Percentiles rank a stretch among this genome's conserved stretches.
These are phyloP conservation scores for Yponomeuta cagnagella DNA, from an alignment of 2,888 invertebrate species.

Conservation along the genomic window DNA sequence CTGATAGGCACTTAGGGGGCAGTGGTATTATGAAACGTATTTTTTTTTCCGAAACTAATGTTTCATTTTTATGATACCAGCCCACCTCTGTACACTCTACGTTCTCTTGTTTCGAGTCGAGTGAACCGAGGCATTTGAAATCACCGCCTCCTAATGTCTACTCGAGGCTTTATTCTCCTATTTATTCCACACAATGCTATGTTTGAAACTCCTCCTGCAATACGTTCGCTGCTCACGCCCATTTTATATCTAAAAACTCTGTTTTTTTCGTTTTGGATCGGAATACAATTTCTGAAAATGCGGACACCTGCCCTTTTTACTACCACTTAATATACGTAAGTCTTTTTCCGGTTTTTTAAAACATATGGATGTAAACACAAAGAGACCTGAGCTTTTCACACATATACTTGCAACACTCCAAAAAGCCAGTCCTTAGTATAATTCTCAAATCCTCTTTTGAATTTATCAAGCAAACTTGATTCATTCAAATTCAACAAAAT, in stretches of 20 bases:
- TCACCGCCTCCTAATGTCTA: neutral
- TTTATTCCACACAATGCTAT: neutral
- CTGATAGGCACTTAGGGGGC: too few relatives aligned
- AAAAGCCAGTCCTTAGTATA: too few relatives aligned
- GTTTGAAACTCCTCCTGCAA: neutral
- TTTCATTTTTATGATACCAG: too few relatives aligned
- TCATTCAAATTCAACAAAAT: rapidly evolving
- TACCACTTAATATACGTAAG: neutral
- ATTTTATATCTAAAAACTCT: neutral
- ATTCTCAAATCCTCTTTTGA: too few relatives aligned
- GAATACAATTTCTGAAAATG: neutral
- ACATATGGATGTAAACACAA: too few relatives aligned
- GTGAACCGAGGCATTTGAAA: neutral
- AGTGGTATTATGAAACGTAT: too few relatives aligned
- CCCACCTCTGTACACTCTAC: too few relatives aligned
- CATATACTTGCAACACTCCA: too few relatives aligned
- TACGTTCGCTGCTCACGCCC: neutral
- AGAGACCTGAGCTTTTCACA: too few relatives aligned
- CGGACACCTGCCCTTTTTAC: neutral
- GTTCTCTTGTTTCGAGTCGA: neutral
- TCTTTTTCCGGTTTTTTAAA: neutral
- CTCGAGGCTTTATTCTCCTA: neutral
- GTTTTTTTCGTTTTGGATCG: neutral
- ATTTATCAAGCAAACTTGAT: too few relatives aligned
- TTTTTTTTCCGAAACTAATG: too few relatives aligned